Base-by-base conservation (phyloP, 2,113 vertebrate species). In the Nycticorax nycticorax region DNA sequence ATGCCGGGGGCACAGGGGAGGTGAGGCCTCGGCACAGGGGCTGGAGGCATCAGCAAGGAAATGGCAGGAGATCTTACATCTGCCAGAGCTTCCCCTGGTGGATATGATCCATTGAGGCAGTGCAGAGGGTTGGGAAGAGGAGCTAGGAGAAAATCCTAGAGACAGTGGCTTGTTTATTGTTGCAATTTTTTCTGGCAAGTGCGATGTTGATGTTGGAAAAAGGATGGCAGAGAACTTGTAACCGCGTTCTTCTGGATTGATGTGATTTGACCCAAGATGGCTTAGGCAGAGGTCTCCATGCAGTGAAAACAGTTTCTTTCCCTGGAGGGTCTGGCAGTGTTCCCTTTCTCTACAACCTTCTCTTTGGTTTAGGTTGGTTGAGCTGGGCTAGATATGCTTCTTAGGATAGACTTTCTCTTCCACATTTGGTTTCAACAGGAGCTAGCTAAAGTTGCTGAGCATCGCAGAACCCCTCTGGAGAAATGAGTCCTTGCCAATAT, bases 241-340 rank as follows among this genome's bases (percentile, higher is more conserved):
- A 14, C 22, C 28, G 0, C 47, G 8, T 60, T 88, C 14, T 62
- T 81, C 18, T 41, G 52, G 19, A 17, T 7, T 79, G n/a, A 41
- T 56, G 14, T 35, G 15, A 33, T 82, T 28, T 55, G 20, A 55
- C 23, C 23, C 37, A 43, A 37, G 64, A 32, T 12, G 8, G 10
- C 66, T 68, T 53, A 59, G 53, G 20, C 2, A 0, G 10, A 60
- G 13, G 12, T 63, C 18, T 92, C 26, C 1, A 0, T 41, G 10
- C 27, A 52, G 19, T 37, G 30, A 55, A 69, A 55, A 28, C 14
- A 17, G 3, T 83, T 67, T 45, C 14, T 78, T 78, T 68, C 14
- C 27, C 13, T 7, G 35, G 23, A 50, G 13, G 12, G 21, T 48
- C 21, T 47, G 15, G 6, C 19, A 22, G 19, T 9, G 8, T 76